Evolutionary conservation across 1,140 invertebrate genomes (phyloP).

Genomic region (Hypsibius dujardini): DNA sequence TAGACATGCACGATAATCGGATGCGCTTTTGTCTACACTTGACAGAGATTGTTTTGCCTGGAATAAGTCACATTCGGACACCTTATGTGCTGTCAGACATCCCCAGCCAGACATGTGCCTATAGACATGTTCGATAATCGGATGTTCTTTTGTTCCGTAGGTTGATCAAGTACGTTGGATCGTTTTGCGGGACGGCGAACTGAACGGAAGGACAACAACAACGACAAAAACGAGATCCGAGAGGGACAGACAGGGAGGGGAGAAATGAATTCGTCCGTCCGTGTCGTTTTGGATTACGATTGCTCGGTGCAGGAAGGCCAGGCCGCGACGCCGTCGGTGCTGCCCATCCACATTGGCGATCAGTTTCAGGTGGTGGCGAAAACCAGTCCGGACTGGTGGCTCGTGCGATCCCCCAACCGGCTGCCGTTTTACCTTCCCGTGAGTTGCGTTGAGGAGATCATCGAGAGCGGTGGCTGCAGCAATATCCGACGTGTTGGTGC

Average conservation of each 20-base stretch:
- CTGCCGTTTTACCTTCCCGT: background rate
- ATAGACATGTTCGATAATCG: too few relatives aligned
- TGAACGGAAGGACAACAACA: too few relatives aligned
- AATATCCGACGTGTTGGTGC: background rate
- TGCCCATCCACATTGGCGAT: slow-evolving; percentile 9
- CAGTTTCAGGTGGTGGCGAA: background rate
- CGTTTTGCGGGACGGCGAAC: too few relatives aligned
- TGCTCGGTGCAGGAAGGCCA: background rate
- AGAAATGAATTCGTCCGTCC: background rate
- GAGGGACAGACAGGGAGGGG: background rate
- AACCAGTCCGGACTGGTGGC: slow-evolving; percentile 13
- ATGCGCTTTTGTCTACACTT: too few relatives aligned
- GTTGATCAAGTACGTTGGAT: slow-evolving; percentile 1
- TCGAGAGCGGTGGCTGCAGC: background rate
- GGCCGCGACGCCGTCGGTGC: background rate
- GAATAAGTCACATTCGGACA: too few relatives aligned
- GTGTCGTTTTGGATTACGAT: slow-evolving; percentile 10
- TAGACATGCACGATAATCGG: too few relatives aligned
- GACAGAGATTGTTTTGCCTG: too few relatives aligned
- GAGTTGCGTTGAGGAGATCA: background rate
- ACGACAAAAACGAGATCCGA: too few relatives aligned
- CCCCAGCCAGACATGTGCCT: too few relatives aligned
- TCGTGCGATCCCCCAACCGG: background rate
- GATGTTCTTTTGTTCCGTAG: background rate
- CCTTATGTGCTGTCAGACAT: too few relatives aligned